A percentile compares a stretch with the other conserved stretches of the same genome.
Evolutionary conservation across 2,888 invertebrate species (phyloP).

Genomic region (Seira sanloemensis): DNA sequence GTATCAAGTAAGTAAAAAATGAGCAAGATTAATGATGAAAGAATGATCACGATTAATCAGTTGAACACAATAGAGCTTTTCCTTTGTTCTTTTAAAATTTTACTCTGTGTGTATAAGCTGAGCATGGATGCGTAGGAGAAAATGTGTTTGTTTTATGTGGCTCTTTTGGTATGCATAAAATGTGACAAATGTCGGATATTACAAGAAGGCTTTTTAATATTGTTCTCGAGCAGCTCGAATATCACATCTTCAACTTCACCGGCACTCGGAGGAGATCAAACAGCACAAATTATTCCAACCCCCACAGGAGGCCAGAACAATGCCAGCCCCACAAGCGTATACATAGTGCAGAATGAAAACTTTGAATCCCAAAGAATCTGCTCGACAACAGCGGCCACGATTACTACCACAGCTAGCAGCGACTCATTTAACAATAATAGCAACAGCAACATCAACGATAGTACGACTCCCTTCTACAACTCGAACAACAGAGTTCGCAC

Average conservation of each 20-base stretch:
- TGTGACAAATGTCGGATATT: background rate
- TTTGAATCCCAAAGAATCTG: slow-evolving; percentile 56
- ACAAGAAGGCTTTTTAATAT: background rate
- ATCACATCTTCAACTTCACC: slow-evolving; percentile 26
- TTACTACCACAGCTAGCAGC: slow-evolving; percentile 44
- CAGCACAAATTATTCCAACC: slow-evolving; percentile 49
- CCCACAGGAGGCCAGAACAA: slow-evolving; percentile 48
- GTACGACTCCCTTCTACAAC: slow-evolving; percentile 27
- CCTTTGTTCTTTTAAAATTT: too few relatives aligned
- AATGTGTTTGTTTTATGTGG: too few relatives aligned
- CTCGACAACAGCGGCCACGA: too few relatives aligned
- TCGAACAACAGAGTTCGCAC: slow-evolving; percentile 31
- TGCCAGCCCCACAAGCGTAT: slow-evolving; percentile 32
- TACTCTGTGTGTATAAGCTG: too few relatives aligned
- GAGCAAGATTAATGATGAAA: too few relatives aligned
- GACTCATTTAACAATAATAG: slow-evolving; percentile 68
- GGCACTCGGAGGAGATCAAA: slow-evolving; percentile 37
- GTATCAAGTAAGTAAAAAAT: slow-evolving; percentile 55
- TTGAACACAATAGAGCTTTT: too few relatives aligned
- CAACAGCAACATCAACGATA: slow-evolving; percentile 28
- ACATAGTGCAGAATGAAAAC: slow-evolving; percentile 61
- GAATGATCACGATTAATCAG: too few relatives aligned
- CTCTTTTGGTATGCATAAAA: too few relatives aligned
- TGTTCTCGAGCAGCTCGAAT: slow-evolving; percentile 36
- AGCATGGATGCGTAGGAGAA: too few relatives aligned